Evolutionary conservation across 2,797 vertebrate genomes (phyloP).

Genomic region (Peromyscus aztecus): DNA sequence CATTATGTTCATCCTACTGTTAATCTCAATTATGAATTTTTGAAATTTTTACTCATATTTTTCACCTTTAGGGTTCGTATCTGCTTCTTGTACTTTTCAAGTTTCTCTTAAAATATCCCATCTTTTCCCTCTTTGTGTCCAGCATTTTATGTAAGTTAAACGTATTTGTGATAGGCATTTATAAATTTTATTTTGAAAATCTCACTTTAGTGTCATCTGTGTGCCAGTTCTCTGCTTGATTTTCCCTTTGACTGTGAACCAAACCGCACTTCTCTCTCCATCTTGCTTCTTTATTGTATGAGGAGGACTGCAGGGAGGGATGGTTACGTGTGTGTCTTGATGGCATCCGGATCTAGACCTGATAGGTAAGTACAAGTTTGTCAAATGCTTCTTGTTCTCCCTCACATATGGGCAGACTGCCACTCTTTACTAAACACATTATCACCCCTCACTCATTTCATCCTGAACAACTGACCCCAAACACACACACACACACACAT

Average conservation of each 20-base stretch:
- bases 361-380: neutral
- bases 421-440: neutral
- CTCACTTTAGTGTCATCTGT: neutral
- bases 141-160: neutral
- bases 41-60: neutral
- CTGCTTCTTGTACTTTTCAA: neutral
- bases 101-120: neutral
- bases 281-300: neutral
- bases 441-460: neutral
- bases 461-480: neutral
- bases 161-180: neutral
- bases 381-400: neutral
- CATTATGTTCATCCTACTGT: neutral
- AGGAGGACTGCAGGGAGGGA: neutral
- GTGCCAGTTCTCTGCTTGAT: neutral
- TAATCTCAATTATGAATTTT: neutral
- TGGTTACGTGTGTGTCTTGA: neutral
- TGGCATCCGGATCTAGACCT: neutral
- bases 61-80: neutral
- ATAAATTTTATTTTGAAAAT: neutral
- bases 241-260: neutral
- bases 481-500: neutral
- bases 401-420: neutral
- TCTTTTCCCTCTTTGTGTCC: neutral
- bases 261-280: neutral